A percentile compares a stretch with the other conserved stretches of the same genome.
phyloP scores from a whole-genome alignment of 2,888 invertebrate species.

The Aproaerema taeniolella region DNA sequence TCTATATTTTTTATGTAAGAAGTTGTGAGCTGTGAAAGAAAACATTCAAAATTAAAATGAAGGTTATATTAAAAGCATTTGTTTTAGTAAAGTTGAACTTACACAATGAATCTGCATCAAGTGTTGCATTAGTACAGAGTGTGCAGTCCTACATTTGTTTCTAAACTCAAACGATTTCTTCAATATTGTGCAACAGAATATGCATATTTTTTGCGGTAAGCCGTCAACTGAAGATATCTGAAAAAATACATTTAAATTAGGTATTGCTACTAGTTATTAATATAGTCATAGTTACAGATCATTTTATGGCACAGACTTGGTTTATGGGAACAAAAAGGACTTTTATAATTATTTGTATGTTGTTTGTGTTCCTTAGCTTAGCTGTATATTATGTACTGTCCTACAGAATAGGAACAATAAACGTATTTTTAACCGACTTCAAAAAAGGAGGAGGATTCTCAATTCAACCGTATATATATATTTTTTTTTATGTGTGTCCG shows the following conservation, averaged over 20 bases:
- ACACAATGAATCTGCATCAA: neutral
- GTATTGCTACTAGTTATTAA: neutral
- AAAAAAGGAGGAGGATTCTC: no score
- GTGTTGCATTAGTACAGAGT: neutral
- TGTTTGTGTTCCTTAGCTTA: neutral
- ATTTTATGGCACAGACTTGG: no score
- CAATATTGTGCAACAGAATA: neutral
- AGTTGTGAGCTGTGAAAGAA: neutral
- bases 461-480: no score
- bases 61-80: no score
- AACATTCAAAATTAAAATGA: no score
- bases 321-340: neutral
- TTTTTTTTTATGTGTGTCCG: no score
- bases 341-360: neutral
- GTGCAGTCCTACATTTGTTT: neutral
- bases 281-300: neutral
- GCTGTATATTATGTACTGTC: no score
- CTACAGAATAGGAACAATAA: no score
- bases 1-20: neutral
- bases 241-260: no score
- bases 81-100: neutral
- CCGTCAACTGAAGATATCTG: neutral
- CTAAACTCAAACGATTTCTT: neutral
- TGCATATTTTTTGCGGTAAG: neutral
- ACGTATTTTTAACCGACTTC: no score